Base-by-base conservation (phyloP, 1,140 invertebrate genomes). In the Aphis craccivora region DNA sequence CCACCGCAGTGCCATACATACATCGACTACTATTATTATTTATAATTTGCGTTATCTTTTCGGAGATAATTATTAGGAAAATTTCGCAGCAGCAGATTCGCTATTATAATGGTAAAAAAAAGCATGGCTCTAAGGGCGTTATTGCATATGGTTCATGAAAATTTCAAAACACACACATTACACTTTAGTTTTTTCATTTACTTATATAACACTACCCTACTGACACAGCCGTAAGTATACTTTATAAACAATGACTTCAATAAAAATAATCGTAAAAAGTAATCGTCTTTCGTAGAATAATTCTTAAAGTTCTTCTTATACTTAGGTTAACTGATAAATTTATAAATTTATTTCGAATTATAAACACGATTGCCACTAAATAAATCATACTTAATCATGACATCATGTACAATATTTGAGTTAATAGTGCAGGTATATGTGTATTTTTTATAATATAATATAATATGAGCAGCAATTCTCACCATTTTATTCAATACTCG, bases 271-370 rank as follows among this genome's bases (percentile, higher is more conserved):
- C 45, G 43, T 89, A 89, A 89, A 89, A 53, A 89, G 45, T 53
- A 89, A 53, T 89, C 87, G 43, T 30, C 23, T 51, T 23, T 4
- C 5, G 48, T 25, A 14, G n/a, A 89, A 51, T 89, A 40, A 55
- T 89, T 89, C 11, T 9, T 18, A 55, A 89, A 89, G 88, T 89
- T 89, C 40, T 55, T 6, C 22, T 55, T 40, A 1, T 20, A 25
- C n/a, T 55, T 37, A 14, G 9, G 11, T 2, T 3, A 30, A 55
- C 88, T 8, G 18, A 89, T 25, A 37, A 25, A 55, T 40, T 89
- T 89, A 89, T 55, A 55, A 37, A 55, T 89, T 89, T 55, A 55
- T 89, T 89, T 55, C 22, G 23, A 55, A 89, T 55, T 89, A 37
- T 55, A 89, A 89, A 53, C n/a, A 45, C 83, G 4, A 86, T 83